Conservation (phyloP, 2,113 vertebrate species). For the Sisor rabdophorus region DNA sequence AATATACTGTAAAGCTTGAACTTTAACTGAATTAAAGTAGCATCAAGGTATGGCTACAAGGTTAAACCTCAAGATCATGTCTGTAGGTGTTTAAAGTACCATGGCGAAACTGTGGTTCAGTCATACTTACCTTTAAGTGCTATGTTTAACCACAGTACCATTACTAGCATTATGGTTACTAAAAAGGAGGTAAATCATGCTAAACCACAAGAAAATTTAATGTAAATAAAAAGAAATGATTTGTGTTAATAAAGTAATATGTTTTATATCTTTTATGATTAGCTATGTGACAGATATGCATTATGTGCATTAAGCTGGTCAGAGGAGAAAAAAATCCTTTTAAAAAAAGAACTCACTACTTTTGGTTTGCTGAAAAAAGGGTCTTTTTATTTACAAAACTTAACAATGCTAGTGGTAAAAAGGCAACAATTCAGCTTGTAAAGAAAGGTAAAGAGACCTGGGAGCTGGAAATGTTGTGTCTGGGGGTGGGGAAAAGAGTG, state of each 20-base stretch:
- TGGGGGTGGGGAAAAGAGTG: conserved; percentile 9
- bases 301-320: background rate
- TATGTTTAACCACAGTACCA: conserved; percentile 8
- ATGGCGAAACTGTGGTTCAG: background rate
- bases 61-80: background rate
- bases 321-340: background rate
- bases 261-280: no score
- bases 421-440: background rate
- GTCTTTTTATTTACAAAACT: no score
- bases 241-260: background rate
- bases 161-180: background rate
- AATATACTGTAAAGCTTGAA: background rate
- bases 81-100: background rate
- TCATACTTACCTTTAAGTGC: conserved; percentile 1
- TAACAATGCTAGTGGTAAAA: conserved; percentile 22
- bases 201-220: conserved; percentile 1
- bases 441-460: background rate
- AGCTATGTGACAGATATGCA: no score
- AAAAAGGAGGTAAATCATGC: background rate
- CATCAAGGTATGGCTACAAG: background rate
- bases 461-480: conserved; percentile 26
- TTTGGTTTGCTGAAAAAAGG: background rate
- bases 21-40: background rate
- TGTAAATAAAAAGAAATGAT: background rate
- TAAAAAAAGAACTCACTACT: background rate